Evolutionary conservation across 2,888 invertebrate genomes (phyloP).

Genomic region (Idaea biselata): DNA sequence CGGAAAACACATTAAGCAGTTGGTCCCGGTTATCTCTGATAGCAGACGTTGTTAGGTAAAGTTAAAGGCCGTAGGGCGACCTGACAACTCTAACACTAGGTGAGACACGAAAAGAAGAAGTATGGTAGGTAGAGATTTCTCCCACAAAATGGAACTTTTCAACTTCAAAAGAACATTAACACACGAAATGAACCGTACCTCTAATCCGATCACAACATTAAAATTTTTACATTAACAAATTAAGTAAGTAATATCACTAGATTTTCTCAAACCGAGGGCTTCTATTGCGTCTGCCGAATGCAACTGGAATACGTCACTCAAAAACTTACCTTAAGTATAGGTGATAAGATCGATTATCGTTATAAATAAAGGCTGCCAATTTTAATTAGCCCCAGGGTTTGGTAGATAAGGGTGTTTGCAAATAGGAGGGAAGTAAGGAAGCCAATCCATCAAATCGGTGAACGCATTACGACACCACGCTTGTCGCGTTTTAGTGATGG

Average conservation of each 20-base stretch:
- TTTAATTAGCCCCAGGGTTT: constrained; percentile 69
- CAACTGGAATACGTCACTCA: constrained; percentile 8
- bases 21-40: too few species aligned
- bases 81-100: too few species aligned
- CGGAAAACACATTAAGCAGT: too few species aligned
- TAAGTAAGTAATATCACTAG: constrained; percentile 3
- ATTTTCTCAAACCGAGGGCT: constrained; percentile 1
- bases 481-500: constrained; percentile 58
- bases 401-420: constrained; percentile 77
- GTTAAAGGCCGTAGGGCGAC: too few species aligned
- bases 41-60: too few species aligned
- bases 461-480: constrained; percentile 77
- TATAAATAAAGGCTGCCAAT: constrained; percentile 47
- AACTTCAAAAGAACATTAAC: background rate
- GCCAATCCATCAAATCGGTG: constrained; percentile 80
- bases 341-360: constrained; percentile 30
- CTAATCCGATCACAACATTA: background rate
- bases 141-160: too few species aligned
- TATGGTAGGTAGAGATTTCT: too few species aligned
- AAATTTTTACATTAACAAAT: constrained; percentile 4
- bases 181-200: background rate
- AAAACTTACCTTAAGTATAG: constrained; percentile 28
- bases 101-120: too few species aligned
- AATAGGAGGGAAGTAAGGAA: constrained; percentile 78
- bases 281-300: constrained; percentile 15